phyloP scores from a whole-genome alignment of 2,113 vertebrate genomes.

The Orthonyx spaldingii region DNA sequence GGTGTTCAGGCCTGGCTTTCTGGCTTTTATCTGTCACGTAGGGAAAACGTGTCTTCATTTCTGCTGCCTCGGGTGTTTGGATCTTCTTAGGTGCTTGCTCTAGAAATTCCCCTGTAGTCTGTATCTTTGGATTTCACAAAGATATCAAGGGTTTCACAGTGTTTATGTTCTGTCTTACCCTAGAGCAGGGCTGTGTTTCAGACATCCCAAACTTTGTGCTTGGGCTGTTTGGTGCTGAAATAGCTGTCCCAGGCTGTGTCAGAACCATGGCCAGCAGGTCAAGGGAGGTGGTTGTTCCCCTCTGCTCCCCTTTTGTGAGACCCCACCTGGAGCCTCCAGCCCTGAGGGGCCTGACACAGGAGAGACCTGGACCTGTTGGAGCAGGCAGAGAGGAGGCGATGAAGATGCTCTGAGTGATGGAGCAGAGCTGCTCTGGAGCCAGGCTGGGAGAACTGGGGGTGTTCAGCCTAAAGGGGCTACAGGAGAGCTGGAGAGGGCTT shows the following conservation, averaged over 20 bases:
- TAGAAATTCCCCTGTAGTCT: neutral
- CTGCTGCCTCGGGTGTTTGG: neutral
- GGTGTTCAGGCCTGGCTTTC: neutral
- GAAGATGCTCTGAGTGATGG: neutral
- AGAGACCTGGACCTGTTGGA: neutral
- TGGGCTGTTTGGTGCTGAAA: neutral
- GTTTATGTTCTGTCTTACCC: neutral
- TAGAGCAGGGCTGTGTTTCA: neutral
- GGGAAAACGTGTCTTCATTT: neutral
- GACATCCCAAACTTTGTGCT: neutral
- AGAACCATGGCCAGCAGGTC: neutral
- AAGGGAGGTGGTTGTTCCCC: too few species aligned
- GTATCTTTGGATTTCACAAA: neutral
- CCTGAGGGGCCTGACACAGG: rapidly evolving
- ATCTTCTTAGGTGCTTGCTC: neutral
- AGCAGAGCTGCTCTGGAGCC: neutral
- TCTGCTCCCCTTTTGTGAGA: neutral
- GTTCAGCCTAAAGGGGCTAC: neutral
- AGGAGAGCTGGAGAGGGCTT: neutral
- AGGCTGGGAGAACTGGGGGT: neutral
- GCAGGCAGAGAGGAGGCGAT: neutral
- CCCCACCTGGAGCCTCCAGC: neutral
- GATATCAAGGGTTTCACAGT: neutral
- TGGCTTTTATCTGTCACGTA: neutral
- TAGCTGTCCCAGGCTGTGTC: neutral